Base-by-base conservation (phyloP, 1,140 invertebrate species). In the Cephus cinctus region DNA sequence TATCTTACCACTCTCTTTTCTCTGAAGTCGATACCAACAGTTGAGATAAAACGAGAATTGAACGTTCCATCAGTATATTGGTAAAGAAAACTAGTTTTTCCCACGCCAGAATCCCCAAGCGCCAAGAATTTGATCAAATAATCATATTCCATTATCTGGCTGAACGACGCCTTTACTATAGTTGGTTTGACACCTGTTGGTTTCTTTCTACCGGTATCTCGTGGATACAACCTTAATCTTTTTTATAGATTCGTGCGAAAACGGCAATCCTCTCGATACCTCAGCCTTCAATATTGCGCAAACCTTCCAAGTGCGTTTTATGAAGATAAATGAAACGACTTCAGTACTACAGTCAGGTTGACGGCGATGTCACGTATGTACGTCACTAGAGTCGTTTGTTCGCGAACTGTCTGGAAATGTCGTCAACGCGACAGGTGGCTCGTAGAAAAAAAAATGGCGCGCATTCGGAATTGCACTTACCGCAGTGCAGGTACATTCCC, bases 11-110 rank as follows among this genome's bases (percentile, higher is more conserved):
- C 80, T 75, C 91, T 82, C 78, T 98, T 98, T 77, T 98, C 94
- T 69, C 92, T 84, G 69, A 98, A 98, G 77, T 98, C 96, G 62
- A 98, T 98, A 43, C 96, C 96, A 46, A 98, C 96, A 5, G 96
- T 98, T 2, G 95, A 97, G 52, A 96, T 93, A 73, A 97, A 98
- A 73, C 90, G 87, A 5, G 87, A 84, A 66, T 92, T 90, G 72
- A 97, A 98, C 12, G 82, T 81, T 40, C 90, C 91, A 78, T 98
- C 94, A 2, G 94, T 97, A 65, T 98, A 98, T 63, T 96, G 94
- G 77, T 93, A 94, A 14, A 96, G 76, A 59, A 95, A 93, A 63
- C 90, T 94, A 0, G 93, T 96, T 79, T 96, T 96, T 20, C 93
- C 93, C 43, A 95, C 92, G 25, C 92, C 92, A 18, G 92, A 94